These are phyloP conservation scores for Agapornis canus DNA, from an alignment of 2,797 vertebrate species.

Conservation along the genomic window DNA sequence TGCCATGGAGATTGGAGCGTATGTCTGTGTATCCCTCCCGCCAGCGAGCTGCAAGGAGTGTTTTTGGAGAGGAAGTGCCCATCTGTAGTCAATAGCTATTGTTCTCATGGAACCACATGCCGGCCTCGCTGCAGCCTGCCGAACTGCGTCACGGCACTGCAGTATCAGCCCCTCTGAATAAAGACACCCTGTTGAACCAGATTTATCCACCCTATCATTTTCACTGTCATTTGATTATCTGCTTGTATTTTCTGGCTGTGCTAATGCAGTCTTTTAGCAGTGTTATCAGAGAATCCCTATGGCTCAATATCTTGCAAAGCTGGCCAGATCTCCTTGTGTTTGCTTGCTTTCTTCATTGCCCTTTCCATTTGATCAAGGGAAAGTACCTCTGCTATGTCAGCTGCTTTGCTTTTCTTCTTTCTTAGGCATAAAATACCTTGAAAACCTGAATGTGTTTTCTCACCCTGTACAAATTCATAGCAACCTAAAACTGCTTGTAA, in stretches of 20 bases:
- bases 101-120: conserved; percentile 24
- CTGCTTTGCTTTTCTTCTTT: background rate
- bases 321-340: background rate
- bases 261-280: conserved; percentile 44
- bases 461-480: background rate
- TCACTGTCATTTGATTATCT: conserved; percentile 56
- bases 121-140: background rate
- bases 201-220: conserved; percentile 60
- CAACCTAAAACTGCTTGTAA: background rate
- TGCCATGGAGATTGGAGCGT: conserved; percentile 56
- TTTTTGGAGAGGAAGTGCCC: conserved; percentile 51
- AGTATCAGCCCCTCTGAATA: background rate
- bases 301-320: background rate
- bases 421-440: background rate
- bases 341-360: background rate
- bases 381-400: background rate
- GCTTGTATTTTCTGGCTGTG: conserved; percentile 38
- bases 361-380: background rate
- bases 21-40: conserved; percentile 54
- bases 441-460: background rate
- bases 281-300: conserved; percentile 5
- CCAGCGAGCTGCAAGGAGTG: conserved; percentile 3
- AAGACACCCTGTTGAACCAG: conserved; percentile 50
- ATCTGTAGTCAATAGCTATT: conserved; percentile 56
- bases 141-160: conserved; percentile 39